Evolutionary conservation across 2,113 vertebrate species (phyloP).

Genomic region (Tonatia bakeri): DNA sequence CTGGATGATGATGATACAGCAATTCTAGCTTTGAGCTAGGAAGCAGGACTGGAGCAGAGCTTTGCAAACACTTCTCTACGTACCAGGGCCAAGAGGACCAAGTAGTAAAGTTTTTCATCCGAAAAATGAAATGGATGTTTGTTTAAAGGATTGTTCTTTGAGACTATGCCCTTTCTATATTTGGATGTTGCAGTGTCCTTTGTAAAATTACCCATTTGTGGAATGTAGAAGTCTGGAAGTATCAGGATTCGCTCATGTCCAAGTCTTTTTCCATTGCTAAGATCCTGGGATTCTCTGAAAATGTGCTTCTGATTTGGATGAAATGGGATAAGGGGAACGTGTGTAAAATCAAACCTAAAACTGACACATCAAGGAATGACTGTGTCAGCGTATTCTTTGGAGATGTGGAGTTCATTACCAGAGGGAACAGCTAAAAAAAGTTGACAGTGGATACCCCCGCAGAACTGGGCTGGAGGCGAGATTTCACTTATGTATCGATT

Average conservation of each 20-base stretch:
- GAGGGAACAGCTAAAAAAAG: neutral
- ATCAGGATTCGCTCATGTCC: neutral
- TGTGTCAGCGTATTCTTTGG: neutral
- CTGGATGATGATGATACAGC: too few species aligned
- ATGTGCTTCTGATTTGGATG: conserved; percentile 66
- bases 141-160: neutral
- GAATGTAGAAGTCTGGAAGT: neutral
- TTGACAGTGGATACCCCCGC: neutral
- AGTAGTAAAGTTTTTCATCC: neutral
- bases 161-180: neutral
- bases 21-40: neutral
- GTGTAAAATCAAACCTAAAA: neutral
- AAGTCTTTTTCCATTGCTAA: neutral
- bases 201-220: neutral
- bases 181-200: neutral
- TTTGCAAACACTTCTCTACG: neutral
- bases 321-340: conserved; percentile 10
- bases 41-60: neutral
- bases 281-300: conserved; percentile 29
- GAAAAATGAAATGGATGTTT: neutral
- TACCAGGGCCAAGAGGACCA: neutral
- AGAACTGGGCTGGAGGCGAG: neutral
- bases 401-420: neutral
- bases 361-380: neutral
- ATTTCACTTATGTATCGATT: neutral